A percentile compares a stretch with the other conserved stretches of the same genome.
Evolutionary conservation across 2,797 vertebrate genomes (phyloP).

Genomic region (Vespertilio murinus): DNA sequence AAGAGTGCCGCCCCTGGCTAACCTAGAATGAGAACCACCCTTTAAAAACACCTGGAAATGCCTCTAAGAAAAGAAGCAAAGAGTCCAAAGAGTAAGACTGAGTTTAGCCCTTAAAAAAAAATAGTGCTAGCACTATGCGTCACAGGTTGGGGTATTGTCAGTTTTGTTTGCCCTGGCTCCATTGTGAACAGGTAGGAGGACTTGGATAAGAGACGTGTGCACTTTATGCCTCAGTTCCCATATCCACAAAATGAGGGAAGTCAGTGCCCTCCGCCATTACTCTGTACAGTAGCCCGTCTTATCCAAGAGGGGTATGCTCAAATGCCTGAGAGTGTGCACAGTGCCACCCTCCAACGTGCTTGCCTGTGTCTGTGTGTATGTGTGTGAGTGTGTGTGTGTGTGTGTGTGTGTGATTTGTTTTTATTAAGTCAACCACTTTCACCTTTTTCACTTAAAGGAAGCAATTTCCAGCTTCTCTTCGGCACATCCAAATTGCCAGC

Average conservation of each 20-base stretch:
- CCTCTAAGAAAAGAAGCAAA: neutral
- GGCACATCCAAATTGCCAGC: neutral
- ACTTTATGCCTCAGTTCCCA: neutral
- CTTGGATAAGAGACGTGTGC: neutral
- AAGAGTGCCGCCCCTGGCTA: neutral
- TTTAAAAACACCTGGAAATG: neutral
- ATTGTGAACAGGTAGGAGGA: neutral
- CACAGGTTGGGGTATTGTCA: neutral
- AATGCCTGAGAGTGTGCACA: neutral
- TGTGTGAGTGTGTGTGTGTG: neutral
- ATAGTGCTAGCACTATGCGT: neutral
- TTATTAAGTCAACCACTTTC: neutral
- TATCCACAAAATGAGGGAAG: neutral
- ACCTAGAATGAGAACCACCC: neutral
- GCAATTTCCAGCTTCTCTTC: neutral
- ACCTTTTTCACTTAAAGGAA: neutral
- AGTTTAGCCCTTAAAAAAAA: neutral
- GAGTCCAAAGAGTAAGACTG: neutral
- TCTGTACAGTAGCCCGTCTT: rapidly evolving
- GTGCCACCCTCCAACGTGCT: neutral
- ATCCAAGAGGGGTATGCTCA: rapidly evolving
- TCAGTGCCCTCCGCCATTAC: no score
- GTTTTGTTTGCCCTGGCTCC: neutral
- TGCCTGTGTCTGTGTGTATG: neutral
- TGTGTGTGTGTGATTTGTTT: neutral